Evolutionary conservation across 1,140 invertebrate genomes (phyloP).

Genomic region (Psix sp.): DNA sequence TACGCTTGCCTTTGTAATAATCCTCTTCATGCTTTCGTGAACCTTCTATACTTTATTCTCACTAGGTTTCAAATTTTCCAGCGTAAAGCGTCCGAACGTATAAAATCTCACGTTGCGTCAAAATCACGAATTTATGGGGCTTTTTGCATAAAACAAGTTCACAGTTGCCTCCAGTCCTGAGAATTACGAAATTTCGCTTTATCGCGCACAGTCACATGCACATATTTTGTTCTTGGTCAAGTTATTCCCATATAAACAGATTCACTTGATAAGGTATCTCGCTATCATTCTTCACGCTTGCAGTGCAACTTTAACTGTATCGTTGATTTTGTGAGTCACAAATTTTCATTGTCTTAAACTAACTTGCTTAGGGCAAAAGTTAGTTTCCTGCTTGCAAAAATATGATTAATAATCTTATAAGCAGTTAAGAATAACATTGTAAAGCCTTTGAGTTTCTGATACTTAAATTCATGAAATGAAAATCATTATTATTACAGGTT

Average conservation of each 20-base stretch:
- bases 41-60: slow-evolving; percentile 50
- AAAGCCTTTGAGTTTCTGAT: no score
- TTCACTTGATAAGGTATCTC: slow-evolving; percentile 23
- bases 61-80: slow-evolving; percentile 45
- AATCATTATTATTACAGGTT: no score
- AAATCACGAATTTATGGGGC: slow-evolving; percentile 38
- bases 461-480: no score
- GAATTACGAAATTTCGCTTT: slow-evolving; percentile 42
- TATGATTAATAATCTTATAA: no score
- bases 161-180: slow-evolving; percentile 11
- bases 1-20: slow-evolving; percentile 48
- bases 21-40: slow-evolving; percentile 42
- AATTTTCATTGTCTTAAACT: no score
- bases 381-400: no score
- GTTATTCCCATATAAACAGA: slow-evolving; percentile 38
- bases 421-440: no score
- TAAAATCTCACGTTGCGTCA: slow-evolving; percentile 46
- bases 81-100: slow-evolving; percentile 42
- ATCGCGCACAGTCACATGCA: slow-evolving; percentile 29
- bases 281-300: neutral
- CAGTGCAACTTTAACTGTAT: no score
- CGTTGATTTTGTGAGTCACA: no score
- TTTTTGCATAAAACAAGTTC: slow-evolving; percentile 30
- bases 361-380: no score
- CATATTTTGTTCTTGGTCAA: slow-evolving; percentile 13